phyloP scores from a whole-genome alignment of 92 coral and sea anemone species.

The Porites divaricata region DNA sequence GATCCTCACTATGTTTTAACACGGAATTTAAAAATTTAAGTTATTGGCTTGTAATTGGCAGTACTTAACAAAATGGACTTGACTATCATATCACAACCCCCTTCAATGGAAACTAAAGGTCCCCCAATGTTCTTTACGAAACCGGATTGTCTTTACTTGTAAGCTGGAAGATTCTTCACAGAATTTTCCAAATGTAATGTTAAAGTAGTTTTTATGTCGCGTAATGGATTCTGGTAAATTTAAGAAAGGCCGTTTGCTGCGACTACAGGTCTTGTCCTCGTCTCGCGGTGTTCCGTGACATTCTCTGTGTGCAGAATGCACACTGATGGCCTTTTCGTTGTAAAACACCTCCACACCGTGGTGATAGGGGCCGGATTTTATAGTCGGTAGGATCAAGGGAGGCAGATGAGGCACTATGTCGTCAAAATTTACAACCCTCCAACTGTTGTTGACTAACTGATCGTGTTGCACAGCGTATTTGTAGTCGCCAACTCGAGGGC shows the following conservation, averaged over 20 bases:
- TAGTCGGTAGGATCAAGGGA: neutral
- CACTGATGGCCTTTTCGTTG: slow-evolving; percentile 30
- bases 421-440: slow-evolving; percentile 57
- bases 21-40: no score
- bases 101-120: no score
- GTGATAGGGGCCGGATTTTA: slow-evolving; percentile 25
- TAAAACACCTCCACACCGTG: slow-evolving; percentile 59
- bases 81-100: no score
- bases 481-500: slow-evolving; percentile 59
- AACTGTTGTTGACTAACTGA: slow-evolving; percentile 54
- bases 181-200: slow-evolving; percentile 28
- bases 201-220: slow-evolving; percentile 38
- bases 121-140: neutral
- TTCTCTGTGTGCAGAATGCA: slow-evolving; percentile 54
- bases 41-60: no score
- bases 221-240: neutral
- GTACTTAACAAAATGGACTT: no score
- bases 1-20: no score
- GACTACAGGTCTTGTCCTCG: slow-evolving; percentile 45
- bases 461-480: slow-evolving; percentile 54
- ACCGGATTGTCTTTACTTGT: neutral
- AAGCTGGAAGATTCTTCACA: neutral
- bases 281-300: slow-evolving; percentile 40
- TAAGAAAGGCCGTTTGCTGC: neutral
- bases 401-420: slow-evolving; percentile 57